phyloP scores from a whole-genome alignment of 2,888 invertebrate genomes.

The Helicoverpa assulta region DNA sequence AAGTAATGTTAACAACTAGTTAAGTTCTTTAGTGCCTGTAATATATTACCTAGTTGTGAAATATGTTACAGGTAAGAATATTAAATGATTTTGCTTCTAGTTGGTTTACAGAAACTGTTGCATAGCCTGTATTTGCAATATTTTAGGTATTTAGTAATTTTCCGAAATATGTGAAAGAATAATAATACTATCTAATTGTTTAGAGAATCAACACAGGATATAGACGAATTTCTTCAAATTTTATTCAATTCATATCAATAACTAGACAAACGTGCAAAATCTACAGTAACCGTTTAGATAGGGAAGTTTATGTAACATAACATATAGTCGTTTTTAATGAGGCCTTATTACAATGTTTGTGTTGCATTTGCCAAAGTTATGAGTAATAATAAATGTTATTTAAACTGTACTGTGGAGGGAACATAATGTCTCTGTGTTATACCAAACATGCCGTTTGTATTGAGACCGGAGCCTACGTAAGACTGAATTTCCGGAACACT shows the following conservation, averaged over 20 bases:
- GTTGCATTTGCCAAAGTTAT: constrained; percentile 65
- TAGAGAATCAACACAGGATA: constrained; percentile 5
- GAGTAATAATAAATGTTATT: constrained; percentile 57
- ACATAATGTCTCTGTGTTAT: constrained; percentile 38
- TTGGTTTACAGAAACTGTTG: constrained; percentile 48
- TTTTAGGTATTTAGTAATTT: constrained; percentile 29
- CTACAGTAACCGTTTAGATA: constrained; percentile 30
- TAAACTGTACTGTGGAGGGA: constrained; percentile 48
- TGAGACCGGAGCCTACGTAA: constrained; percentile 56
- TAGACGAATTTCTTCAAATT: constrained; percentile 28
- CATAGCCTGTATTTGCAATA: constrained; percentile 30
- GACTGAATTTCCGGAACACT: constrained; percentile 66
- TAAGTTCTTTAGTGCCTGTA: constrained; percentile 72
- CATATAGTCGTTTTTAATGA: constrained; percentile 21
- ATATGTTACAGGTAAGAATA: constrained; percentile 27
- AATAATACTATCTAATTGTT: constrained; percentile 12
- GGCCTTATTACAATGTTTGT: constrained; percentile 44
- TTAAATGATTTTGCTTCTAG: constrained; percentile 39
- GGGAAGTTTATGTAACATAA: constrained; percentile 36
- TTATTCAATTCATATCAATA: constrained; percentile 37
- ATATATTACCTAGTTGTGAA: constrained; percentile 59
- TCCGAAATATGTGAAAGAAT: constrained; percentile 18
- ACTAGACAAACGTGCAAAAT: constrained; percentile 23
- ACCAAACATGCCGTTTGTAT: constrained; percentile 50
- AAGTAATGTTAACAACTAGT: constrained; percentile 64